Evolutionary conservation across 2,888 invertebrate genomes (phyloP), one percentile per base, ranked within the genome.

Genomic region (Troides oblongomaculatus): DNA sequence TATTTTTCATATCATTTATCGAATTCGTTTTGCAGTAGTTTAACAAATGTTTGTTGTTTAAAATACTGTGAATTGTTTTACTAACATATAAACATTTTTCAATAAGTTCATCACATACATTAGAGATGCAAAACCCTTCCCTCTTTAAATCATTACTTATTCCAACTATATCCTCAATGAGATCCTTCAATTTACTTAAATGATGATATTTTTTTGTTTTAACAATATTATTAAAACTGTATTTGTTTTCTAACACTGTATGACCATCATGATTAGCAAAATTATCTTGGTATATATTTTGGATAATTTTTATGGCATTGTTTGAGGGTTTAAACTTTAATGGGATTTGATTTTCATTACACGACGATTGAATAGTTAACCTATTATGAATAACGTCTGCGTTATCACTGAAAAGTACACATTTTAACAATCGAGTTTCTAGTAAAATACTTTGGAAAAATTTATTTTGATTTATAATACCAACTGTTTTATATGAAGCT

Each of bases 21-120:
- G n/a, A 10, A 30, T n/a, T 39, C 6, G 0, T 61, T 61, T 36
- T 36, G 8, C 21, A 7, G n/a, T 25, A 18, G 57, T 58, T 10
- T 23, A 58, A 58, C 57, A n/a, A 39, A 39, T n/a, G n/a, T 61
- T 18, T n/a, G 25, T n/a, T 30, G 39, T n/a, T 61, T 61, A 61
- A 61, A 39, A 21, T 23, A 7, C 21, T 4, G n/a, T 61, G 10
- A 12, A 39, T 39, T n/a, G 6, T 39, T n/a, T 61, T 2, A 39
- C 17, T n/a, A n/a, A 61, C 6, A 21, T 39, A 12, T 14, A 39
- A 36, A 61, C 61, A 36, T 36, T 10, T 61, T 39, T 61, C 10
- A 3, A 39, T 17, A 39, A 39, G 39, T 12, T 61, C 21, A 21
- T 39, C 7, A 10, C 3, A 18, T 36, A 61, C 17, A 61, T 10